Evolutionary conservation across 2,888 invertebrate species (phyloP).

Genomic region (Chirona hameri): DNA sequence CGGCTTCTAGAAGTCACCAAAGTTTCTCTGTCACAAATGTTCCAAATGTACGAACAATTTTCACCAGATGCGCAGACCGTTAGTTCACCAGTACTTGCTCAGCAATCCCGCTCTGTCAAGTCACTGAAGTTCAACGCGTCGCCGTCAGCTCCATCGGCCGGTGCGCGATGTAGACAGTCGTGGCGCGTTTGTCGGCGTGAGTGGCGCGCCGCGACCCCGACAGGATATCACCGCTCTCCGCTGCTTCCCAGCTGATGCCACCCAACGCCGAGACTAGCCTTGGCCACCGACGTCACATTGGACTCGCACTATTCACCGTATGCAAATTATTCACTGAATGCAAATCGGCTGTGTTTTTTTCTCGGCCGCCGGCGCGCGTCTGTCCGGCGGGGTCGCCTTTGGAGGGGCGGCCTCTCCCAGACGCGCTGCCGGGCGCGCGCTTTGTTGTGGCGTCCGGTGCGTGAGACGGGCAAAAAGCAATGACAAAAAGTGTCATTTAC

Average conservation of each 20-base stretch:
- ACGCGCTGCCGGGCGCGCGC: not conserved
- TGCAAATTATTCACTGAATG: constrained; percentile 26
- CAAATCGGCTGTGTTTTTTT: constrained; percentile 2
- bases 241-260: not conserved
- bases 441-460: constrained; percentile 25
- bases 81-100: too few relatives aligned
- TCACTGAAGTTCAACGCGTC: too few relatives aligned
- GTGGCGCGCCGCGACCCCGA: too few relatives aligned
- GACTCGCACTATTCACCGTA: not conserved
- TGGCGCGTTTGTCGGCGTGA: too few relatives aligned
- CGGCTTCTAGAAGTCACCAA: too few relatives aligned
- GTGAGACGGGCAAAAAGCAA: not conserved
- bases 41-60: too few relatives aligned
- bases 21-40: too few relatives aligned
- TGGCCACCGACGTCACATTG: not conserved
- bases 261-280: not conserved
- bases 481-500: constrained; percentile 1
- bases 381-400: not conserved
- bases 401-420: not conserved
- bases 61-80: too few relatives aligned
- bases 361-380: not conserved
- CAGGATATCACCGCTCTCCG: too few relatives aligned
- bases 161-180: too few relatives aligned
- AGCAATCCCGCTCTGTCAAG: too few relatives aligned
- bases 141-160: too few relatives aligned